Percentiles rank a stretch among this genome's conserved stretches.
Evolutionary conservation across 2,113 vertebrate species (phyloP).

Genomic region (Chlorodrepanis virens): DNA sequence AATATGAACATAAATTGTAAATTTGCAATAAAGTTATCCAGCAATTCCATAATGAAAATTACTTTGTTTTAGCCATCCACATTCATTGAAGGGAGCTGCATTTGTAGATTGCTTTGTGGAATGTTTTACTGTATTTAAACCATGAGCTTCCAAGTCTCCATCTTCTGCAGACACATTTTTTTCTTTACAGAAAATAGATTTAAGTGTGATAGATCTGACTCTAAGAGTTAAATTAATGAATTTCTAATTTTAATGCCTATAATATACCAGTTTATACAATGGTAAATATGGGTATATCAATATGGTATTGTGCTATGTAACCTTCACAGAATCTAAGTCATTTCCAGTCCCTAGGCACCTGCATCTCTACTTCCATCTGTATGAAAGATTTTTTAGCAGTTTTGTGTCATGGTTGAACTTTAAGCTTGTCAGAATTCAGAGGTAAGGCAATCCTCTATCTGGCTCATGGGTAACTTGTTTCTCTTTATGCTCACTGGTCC

Average conservation of each 20-base stretch:
- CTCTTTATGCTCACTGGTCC: background rate
- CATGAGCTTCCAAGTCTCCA: background rate
- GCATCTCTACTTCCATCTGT: background rate
- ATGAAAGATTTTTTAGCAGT: background rate
- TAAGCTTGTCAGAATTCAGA: background rate
- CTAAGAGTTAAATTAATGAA: background rate
- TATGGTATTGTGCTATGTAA: background rate
- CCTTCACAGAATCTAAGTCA: background rate
- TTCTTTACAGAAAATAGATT: background rate
- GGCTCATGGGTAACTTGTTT: background rate
- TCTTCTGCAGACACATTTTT: background rate
- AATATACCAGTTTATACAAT: background rate
- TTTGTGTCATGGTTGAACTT: background rate
- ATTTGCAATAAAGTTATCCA: background rate
- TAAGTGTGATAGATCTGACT: background rate
- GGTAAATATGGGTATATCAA: accelerated
- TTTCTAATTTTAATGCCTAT: background rate
- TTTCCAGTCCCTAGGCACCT: background rate
- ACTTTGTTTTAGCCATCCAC: background rate
- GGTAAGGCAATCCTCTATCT: background rate
- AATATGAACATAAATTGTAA: background rate
- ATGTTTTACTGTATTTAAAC: background rate
- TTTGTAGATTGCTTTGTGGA: background rate
- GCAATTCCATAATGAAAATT: background rate
- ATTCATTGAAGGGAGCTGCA: background rate